phyloP scores from a whole-genome alignment of 2,888 invertebrate species.

The Agrilus biguttatus region DNA sequence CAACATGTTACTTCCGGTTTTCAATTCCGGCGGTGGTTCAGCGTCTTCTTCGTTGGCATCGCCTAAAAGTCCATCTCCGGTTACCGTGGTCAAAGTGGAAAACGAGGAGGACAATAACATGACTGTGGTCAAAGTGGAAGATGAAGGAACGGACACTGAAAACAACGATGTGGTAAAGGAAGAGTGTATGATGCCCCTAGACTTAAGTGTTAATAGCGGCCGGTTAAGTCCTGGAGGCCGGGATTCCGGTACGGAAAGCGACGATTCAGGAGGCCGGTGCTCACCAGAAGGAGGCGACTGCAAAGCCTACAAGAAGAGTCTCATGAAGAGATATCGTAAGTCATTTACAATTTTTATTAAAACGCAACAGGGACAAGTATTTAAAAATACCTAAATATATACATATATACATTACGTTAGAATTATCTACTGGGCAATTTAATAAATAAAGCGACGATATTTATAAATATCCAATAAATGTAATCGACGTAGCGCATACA shows the following conservation, averaged over 20 bases:
- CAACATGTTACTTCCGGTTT: slow-evolving; percentile 13
- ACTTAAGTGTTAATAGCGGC: slow-evolving; percentile 53
- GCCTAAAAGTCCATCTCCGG: slow-evolving; percentile 14
- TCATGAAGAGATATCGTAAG: slow-evolving; percentile 92
- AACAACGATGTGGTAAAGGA: slow-evolving; percentile 32
- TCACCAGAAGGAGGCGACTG: slow-evolving; percentile 43
- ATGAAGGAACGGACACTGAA: slow-evolving; percentile 9
- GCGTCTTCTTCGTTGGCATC: slow-evolving; percentile 8
- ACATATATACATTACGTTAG: too few species aligned
- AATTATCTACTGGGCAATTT: too few species aligned
- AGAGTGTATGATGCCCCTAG: slow-evolving; percentile 49
- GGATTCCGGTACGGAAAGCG: slow-evolving; percentile 66
- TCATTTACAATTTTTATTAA: slow-evolving; percentile 22
- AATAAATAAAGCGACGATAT: too few species aligned
- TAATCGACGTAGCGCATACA: too few species aligned
- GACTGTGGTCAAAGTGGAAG: slow-evolving; percentile 16
- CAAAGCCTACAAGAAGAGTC: slow-evolving; percentile 76
- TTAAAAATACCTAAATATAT: too few species aligned
- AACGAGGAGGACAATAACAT: slow-evolving; percentile 8
- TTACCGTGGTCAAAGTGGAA: slow-evolving; percentile 17
- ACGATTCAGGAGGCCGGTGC: slow-evolving; percentile 61
- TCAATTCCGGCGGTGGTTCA: slow-evolving; percentile 6
- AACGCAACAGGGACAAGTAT: too few species aligned
- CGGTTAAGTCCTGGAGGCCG: slow-evolving; percentile 30
- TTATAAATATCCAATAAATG: too few species aligned